Conservation (phyloP, 2,888 invertebrate genomes). For the Mimas tiliae region DNA sequence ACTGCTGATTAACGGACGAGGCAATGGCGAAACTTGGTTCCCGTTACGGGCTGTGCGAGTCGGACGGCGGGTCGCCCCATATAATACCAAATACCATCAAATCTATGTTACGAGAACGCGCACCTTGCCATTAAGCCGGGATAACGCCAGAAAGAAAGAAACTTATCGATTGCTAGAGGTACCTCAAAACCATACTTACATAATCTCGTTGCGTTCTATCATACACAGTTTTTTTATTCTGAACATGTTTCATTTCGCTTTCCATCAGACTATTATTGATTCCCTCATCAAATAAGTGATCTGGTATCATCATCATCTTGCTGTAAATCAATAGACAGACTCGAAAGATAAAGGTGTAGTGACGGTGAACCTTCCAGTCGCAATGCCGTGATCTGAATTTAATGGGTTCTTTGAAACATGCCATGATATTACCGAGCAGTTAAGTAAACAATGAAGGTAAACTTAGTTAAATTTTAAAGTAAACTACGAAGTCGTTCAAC, state of each 20-base stretch:
- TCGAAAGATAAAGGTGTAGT: neutral
- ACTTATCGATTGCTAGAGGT: too few species aligned
- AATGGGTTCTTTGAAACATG: slow-evolving; percentile 40
- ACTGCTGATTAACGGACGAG: too few species aligned
- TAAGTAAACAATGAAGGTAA: slow-evolving; percentile 62
- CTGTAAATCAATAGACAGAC: slow-evolving; percentile 15
- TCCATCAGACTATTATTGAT: slow-evolving; percentile 64
- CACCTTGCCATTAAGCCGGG: too few species aligned
- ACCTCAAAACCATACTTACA: slow-evolving; percentile 55
- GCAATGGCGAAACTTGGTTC: too few species aligned
- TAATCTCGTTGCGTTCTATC: slow-evolving; percentile 71
- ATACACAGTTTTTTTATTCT: slow-evolving; percentile 55
- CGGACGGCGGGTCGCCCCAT: too few species aligned
- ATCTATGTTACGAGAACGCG: too few species aligned
- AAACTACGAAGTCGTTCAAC: slow-evolving; percentile 60
- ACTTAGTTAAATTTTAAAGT: slow-evolving; percentile 74
- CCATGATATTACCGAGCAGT: slow-evolving; percentile 56
- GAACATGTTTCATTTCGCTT: slow-evolving; percentile 72
- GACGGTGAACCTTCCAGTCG: neutral
- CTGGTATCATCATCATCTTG: slow-evolving; percentile 59
- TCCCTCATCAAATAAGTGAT: slow-evolving; percentile 73
- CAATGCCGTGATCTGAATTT: slow-evolving; percentile 35
- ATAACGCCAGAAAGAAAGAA: too few species aligned
- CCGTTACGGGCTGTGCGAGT: too few species aligned
- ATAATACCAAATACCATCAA: too few species aligned